Conservation (phyloP, 2,888 invertebrate genomes). For the Sclerodermus sp. region DNA sequence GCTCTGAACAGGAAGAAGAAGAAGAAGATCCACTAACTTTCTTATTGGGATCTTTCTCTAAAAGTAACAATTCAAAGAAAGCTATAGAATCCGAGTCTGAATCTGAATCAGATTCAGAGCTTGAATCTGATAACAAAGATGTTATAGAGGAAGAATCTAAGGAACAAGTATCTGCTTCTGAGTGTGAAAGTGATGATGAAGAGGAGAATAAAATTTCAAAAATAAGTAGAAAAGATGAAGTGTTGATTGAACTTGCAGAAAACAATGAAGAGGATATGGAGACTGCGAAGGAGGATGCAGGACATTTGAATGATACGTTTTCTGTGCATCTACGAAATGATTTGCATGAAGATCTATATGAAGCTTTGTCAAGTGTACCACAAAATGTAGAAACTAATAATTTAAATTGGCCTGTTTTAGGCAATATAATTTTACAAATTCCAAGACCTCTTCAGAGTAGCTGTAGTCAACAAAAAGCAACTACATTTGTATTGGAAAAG, state of each 20-base stretch:
- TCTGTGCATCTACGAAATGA: constrained; percentile 70
- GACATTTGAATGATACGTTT: constrained; percentile 66
- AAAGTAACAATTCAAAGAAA: constrained; percentile 25
- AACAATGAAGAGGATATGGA: constrained; percentile 51
- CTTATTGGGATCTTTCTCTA: constrained; percentile 60
- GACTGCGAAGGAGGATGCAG: constrained; percentile 51
- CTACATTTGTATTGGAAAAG: constrained; percentile 64
- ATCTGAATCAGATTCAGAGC: constrained; percentile 24
- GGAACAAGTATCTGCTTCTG: constrained; percentile 13
- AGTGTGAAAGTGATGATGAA: constrained; percentile 15
- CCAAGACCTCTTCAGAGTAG: constrained; percentile 58
- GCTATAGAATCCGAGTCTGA: constrained; percentile 55
- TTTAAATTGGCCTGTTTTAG: constrained; percentile 67
- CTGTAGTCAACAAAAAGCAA: constrained; percentile 52
- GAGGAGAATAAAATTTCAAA: constrained; percentile 25
- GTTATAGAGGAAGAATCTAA: constrained; percentile 16
- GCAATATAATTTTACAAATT: constrained; percentile 65
- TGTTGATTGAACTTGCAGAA: constrained; percentile 19
- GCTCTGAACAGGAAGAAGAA: constrained; percentile 62
- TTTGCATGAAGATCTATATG: constrained; percentile 66
- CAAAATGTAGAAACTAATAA: constrained; percentile 54
- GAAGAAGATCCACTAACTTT: constrained; percentile 61
- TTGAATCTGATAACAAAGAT: constrained; percentile 19
- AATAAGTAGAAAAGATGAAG: constrained; percentile 22
- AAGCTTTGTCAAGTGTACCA: constrained; percentile 62